phyloP scores from a whole-genome alignment of 2,888 invertebrate species.

The Priocnemis perturbator region DNA sequence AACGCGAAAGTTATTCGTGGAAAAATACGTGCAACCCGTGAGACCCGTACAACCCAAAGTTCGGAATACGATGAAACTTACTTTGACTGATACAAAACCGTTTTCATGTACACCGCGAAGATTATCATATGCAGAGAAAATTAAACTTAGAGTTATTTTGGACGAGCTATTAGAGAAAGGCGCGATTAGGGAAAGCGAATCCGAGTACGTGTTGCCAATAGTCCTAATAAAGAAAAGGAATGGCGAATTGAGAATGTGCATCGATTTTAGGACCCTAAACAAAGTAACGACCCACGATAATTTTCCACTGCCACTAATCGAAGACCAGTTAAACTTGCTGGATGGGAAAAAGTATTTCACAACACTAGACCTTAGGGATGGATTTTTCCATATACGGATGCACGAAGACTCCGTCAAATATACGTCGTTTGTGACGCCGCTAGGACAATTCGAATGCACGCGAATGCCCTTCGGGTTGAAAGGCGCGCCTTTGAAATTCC shows the following conservation, averaged over 20 bases:
- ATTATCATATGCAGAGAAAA: background rate
- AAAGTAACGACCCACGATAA: background rate
- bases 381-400: background rate
- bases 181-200: background rate
- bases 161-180: background rate
- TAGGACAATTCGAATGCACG: background rate
- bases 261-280: background rate
- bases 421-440: constrained; percentile 6
- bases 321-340: background rate
- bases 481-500: constrained; percentile 41
- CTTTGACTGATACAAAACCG: background rate
- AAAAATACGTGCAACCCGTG: no score
- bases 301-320: background rate
- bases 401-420: background rate
- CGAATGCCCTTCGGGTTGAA: constrained; percentile 54
- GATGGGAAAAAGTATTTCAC: background rate
- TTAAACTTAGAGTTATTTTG: background rate
- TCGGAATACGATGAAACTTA: no score
- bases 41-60: no score
- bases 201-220: background rate
- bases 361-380: background rate
- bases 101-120: background rate
- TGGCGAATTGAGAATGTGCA: background rate
- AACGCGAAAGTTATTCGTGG: no score
- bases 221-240: background rate